These are phyloP conservation scores for Macrotus californicus DNA, from an alignment of 2,113 vertebrate species.

Conservation along the genomic window DNA sequence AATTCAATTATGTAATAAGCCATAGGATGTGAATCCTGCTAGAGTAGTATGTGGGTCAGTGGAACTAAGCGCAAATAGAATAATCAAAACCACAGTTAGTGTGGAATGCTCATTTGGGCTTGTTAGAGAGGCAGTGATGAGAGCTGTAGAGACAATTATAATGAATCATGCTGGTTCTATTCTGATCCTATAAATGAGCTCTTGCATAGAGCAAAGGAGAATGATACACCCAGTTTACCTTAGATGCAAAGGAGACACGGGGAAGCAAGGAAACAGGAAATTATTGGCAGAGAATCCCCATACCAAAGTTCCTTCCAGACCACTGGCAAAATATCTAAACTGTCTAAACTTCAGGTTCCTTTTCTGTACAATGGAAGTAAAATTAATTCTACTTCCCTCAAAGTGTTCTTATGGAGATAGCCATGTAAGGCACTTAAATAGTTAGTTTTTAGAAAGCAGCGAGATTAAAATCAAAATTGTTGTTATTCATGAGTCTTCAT, in stretches of 20 bases:
- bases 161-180: conserved; percentile 13
- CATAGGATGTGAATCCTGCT: conserved; percentile 45
- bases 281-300: not conserved
- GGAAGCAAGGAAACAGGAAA: not conserved
- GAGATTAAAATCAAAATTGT: not conserved
- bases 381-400: not conserved
- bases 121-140: not conserved
- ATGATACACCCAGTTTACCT: not conserved
- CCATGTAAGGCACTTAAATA: not conserved
- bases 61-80: conserved; percentile 62
- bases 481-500: not conserved
- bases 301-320: not conserved
- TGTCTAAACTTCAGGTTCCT: not conserved
- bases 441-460: not conserved
- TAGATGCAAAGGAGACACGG: not conserved
- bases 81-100: conserved; percentile 67
- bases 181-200: conserved; percentile 1
- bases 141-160: not conserved
- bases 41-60: conserved; percentile 66
- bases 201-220: not conserved
- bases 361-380: not conserved
- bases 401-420: not conserved
- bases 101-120: conserved; percentile 43
- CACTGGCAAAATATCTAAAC: not conserved
- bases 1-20: conserved; percentile 71